Percentiles rank a stretch among this genome's conserved stretches.
These are phyloP conservation scores for Hypocryptadius cinnamomeus DNA, from an alignment of 2,113 vertebrate genomes.

Conservation along the genomic window DNA sequence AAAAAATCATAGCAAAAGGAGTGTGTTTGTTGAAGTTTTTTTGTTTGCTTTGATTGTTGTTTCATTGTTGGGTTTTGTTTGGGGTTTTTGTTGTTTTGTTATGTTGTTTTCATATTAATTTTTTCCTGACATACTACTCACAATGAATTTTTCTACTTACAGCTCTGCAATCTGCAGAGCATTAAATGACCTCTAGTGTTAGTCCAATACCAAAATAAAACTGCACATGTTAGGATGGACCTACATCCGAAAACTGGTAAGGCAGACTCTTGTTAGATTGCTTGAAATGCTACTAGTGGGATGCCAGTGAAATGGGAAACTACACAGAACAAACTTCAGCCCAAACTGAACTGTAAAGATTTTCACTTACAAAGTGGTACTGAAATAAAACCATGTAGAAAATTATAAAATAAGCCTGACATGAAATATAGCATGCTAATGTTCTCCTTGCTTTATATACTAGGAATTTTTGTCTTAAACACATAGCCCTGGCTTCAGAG, in stretches of 20 bases:
- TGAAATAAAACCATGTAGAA: neutral
- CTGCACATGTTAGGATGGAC: rapidly evolving
- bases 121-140: neutral
- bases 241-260: neutral
- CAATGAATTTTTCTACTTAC: neutral
- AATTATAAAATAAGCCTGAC: neutral
- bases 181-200: neutral
- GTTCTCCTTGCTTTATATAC: neutral
- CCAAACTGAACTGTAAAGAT: neutral
- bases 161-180: neutral
- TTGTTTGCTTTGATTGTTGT: neutral
- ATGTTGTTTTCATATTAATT: neutral
- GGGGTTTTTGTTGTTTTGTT: neutral
- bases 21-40: neutral
- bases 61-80: neutral
- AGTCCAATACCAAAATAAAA: neutral
- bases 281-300: neutral
- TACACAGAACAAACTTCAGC: neutral
- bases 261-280: neutral
- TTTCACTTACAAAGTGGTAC: neutral
- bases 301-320: neutral
- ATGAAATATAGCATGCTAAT: neutral
- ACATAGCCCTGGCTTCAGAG: neutral
- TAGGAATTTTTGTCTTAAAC: neutral
- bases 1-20: neutral